Evolutionary conservation across 1,140 invertebrate genomes (phyloP).

Genomic region (Galendromus occidentalis): DNA sequence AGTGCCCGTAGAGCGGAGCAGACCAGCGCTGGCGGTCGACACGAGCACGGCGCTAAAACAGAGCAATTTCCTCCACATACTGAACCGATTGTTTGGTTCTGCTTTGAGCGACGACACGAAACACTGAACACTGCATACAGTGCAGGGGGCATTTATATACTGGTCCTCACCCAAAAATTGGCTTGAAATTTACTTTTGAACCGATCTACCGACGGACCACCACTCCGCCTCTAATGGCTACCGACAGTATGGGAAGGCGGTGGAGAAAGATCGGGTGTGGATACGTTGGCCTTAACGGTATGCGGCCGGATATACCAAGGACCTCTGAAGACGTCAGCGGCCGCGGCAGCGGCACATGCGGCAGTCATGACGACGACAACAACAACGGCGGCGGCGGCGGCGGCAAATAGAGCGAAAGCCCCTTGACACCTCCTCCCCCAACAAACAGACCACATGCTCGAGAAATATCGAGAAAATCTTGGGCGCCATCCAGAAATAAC

Average conservation of each 20-base stretch:
- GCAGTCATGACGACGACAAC: neutral
- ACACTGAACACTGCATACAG: too few relatives aligned
- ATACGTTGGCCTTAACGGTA: neutral
- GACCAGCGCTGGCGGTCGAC: neutral
- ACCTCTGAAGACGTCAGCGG: neutral
- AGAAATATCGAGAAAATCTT: too few relatives aligned
- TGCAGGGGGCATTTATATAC: neutral
- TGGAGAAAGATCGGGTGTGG: too few relatives aligned
- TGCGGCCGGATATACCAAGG: neutral
- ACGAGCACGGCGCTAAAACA: neutral
- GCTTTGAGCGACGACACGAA: too few relatives aligned
- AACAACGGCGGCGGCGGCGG: neutral
- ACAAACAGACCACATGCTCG: too few relatives aligned
- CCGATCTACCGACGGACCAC: too few relatives aligned
- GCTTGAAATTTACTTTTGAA: neutral
- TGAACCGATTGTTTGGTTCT: neutral
- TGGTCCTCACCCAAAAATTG: slow-evolving; percentile 5
- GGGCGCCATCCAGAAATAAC: too few relatives aligned
- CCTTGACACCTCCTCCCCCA: too few relatives aligned
- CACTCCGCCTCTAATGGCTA: too few relatives aligned
- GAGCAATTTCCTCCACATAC: neutral
- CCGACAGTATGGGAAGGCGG: too few relatives aligned
- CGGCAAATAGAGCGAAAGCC: neutral
- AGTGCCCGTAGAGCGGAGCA: neutral
- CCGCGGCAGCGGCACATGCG: neutral